Evolutionary conservation across 2,113 vertebrate genomes (phyloP).

Genomic region (Tautogolabrus adspersus): DNA sequence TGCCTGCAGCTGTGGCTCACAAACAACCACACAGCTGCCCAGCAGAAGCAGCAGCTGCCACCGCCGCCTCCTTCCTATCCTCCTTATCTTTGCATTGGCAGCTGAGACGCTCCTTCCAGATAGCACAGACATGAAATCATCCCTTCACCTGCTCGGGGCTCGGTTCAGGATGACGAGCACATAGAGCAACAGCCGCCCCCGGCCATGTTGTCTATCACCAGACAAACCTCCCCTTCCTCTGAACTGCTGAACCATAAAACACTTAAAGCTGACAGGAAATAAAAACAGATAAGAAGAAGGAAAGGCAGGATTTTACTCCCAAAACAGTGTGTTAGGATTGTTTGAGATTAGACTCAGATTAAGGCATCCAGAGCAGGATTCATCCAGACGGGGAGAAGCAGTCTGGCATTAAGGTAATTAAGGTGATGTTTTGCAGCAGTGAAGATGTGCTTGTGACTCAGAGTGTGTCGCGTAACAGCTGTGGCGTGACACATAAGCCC

Average conservation of each 20-base stretch:
- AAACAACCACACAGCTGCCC: conserved; percentile 34
- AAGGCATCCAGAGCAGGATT: conserved; percentile 33
- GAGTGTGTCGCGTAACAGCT: conserved; percentile 61
- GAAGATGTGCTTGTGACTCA: conserved; percentile 55
- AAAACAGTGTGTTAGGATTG: conserved; percentile 35
- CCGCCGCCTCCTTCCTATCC: conserved; percentile 35
- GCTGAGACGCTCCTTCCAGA: conserved; percentile 65
- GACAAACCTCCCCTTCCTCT: conserved; percentile 44
- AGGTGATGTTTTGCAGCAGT: conserved; percentile 63
- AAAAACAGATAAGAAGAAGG: conserved; percentile 53
- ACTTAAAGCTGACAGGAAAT: conserved; percentile 64
- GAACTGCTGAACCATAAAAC: conserved; percentile 66
- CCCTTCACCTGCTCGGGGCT: conserved; percentile 62
- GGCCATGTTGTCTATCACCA: conserved; percentile 66
- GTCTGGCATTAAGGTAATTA: conserved; percentile 64
- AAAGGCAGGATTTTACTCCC: conserved; percentile 36
- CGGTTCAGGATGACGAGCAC: conserved; percentile 47
- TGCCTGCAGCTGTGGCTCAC: conserved; percentile 31
- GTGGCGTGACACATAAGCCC: conserved; percentile 69
- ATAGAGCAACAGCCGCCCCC: conserved; percentile 41
- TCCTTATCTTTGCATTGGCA: conserved; percentile 68
- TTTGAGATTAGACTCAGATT: conserved; percentile 41
- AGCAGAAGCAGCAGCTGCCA: conserved; percentile 43
- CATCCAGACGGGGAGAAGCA: conserved; percentile 19
- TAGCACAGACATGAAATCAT: conserved; percentile 69